A percentile compares a stretch with the other conserved stretches of the same genome.
phyloP scores from a whole-genome alignment of 2,888 invertebrate genomes.

The Dolichopus griseipennis region DNA sequence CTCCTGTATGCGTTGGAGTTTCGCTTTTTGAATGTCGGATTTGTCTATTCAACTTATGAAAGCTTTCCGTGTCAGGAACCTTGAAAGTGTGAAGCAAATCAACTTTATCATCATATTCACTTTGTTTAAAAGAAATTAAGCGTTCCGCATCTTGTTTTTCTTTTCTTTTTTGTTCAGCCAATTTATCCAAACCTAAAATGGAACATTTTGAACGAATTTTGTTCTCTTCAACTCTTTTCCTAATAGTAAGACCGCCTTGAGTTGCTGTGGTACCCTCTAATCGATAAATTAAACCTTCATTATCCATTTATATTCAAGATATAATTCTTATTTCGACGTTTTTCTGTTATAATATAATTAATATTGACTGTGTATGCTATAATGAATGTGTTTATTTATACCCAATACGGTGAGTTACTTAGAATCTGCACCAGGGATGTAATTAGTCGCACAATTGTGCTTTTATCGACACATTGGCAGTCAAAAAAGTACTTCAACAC shows the following conservation, averaged over 20 bases:
- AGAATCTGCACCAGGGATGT: too few species aligned
- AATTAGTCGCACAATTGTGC: too few species aligned
- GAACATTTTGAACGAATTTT: slow-evolving; percentile 61
- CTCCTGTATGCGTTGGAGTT: slow-evolving; percentile 91
- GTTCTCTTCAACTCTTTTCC: slow-evolving; percentile 50
- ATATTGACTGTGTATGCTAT: too few species aligned
- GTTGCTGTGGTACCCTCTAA: slow-evolving; percentile 57
- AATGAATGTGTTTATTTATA: too few species aligned
- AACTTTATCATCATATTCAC: slow-evolving; percentile 42
- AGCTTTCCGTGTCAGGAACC: slow-evolving; percentile 36
- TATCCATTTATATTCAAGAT: slow-evolving; percentile 29
- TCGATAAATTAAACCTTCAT: slow-evolving; percentile 50
- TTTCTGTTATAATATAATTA: too few species aligned
- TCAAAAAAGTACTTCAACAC: too few species aligned
- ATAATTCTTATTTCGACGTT: too few species aligned
- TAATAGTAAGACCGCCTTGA: slow-evolving; percentile 62
- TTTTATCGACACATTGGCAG: too few species aligned
- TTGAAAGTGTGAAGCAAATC: slow-evolving; percentile 32
- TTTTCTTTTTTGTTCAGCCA: slow-evolving; percentile 66
- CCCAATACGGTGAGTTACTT: too few species aligned
- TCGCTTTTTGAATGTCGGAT: slow-evolving; percentile 74
- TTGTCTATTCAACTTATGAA: slow-evolving; percentile 47
- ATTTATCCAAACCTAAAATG: slow-evolving; percentile 70
- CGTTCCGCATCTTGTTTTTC: slow-evolving; percentile 54
- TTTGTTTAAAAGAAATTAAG: slow-evolving; percentile 56